Evolutionary conservation across 2,888 invertebrate species (phyloP).

Genomic region (Dendrolimus houi): DNA sequence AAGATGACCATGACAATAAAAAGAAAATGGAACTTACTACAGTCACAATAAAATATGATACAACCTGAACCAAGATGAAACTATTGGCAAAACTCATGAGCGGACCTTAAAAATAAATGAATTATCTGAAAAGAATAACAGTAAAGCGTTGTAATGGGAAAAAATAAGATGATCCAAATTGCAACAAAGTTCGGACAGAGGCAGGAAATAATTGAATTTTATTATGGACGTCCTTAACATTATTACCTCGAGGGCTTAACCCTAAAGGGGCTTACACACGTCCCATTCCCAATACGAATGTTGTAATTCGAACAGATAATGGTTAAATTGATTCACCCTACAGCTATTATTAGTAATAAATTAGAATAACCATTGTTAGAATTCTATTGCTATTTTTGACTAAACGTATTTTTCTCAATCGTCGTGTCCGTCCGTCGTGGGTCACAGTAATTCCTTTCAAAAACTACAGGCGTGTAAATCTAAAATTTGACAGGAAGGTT

Average conservation of each 20-base stretch:
- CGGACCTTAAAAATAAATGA: constrained; percentile 14
- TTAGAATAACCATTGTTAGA: constrained; percentile 3
- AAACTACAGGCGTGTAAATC: no score
- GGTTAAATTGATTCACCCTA: neutral
- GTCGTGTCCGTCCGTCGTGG: no score
- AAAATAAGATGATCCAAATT: constrained; percentile 23
- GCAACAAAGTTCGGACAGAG: constrained; percentile 27
- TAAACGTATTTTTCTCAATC: no score
- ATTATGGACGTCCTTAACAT: constrained; percentile 32
- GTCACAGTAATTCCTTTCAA: no score
- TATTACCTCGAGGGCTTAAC: constrained; percentile 33
- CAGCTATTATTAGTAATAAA: neutral
- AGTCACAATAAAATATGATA: no score
- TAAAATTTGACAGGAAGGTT: no score
- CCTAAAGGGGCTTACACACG: neutral
- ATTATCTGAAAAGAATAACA: constrained; percentile 26
- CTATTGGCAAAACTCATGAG: neutral
- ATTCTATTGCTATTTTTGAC: constrained; percentile 1
- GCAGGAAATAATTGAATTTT: constrained; percentile 43
- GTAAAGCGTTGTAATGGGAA: constrained; percentile 25
- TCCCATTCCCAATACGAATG: neutral
- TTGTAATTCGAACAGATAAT: neutral
- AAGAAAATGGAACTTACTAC: no score
- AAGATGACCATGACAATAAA: no score
- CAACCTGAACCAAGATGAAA: no score